Conservation (phyloP, 2,888 invertebrate species). For the Pseudococcus longispinus region DNA sequence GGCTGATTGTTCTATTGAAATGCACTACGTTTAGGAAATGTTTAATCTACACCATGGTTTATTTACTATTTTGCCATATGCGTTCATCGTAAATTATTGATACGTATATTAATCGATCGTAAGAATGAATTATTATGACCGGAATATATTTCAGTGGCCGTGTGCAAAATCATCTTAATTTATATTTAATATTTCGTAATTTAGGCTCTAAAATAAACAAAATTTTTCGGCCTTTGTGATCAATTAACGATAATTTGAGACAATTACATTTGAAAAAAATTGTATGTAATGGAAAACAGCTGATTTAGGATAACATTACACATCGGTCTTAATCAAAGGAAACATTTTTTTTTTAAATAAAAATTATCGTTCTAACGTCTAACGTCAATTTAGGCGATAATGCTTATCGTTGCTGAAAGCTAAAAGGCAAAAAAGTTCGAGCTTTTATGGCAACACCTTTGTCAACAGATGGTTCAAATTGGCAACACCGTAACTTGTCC, state of each 20-base stretch:
- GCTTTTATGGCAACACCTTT: slow-evolving; percentile 2
- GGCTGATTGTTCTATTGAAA: neutral
- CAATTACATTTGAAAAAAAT: neutral
- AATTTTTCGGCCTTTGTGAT: neutral
- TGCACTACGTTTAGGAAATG: neutral
- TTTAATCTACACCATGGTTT: neutral
- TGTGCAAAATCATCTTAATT: neutral
- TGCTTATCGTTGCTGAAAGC: neutral
- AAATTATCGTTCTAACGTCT: neutral
- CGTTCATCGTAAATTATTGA: neutral
- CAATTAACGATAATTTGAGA: neutral
- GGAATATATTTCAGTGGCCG: neutral
- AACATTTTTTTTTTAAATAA: neutral
- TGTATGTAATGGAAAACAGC: neutral
- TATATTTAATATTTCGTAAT: neutral
- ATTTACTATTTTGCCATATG: slow-evolving; percentile 1
- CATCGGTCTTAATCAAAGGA: neutral
- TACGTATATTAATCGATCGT: neutral
- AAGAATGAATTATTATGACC: neutral
- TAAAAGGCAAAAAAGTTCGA: slow-evolving; percentile 25
- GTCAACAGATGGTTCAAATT: slow-evolving; percentile 32
- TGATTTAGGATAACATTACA: neutral
- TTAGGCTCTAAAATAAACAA: neutral
- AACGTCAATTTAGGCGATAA: neutral
- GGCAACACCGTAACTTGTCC: slow-evolving; percentile 9